These are phyloP conservation scores for Chroicocephalus ridibundus DNA, from an alignment of 2,113 vertebrate genomes.

Conservation along the genomic window DNA sequence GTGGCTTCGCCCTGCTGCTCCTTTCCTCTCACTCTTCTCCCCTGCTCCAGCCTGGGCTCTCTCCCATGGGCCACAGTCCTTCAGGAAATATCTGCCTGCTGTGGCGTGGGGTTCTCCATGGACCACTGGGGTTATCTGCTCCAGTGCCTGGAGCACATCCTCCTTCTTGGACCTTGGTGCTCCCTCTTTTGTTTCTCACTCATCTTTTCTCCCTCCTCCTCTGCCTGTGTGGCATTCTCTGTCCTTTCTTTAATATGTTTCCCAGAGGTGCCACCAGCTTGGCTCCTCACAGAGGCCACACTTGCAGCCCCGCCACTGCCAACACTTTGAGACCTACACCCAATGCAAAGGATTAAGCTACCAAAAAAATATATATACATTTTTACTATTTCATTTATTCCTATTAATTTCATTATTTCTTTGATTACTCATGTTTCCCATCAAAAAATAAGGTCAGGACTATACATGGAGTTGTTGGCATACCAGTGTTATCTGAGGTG, in stretches of 20 bases:
- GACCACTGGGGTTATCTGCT: background rate
- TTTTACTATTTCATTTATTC: background rate
- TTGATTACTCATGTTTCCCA: background rate
- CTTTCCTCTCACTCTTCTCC: background rate
- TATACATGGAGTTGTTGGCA: background rate
- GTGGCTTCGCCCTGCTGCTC: accelerated
- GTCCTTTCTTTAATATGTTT: background rate
- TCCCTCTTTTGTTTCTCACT: background rate
- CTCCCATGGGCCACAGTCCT: background rate
- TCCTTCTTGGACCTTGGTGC: background rate
- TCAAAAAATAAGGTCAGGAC: background rate
- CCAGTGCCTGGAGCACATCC: background rate
- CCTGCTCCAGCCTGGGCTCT: background rate
- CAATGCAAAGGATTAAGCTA: background rate
- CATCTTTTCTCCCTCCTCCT: background rate
- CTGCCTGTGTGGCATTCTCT: background rate
- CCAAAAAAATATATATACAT: background rate
- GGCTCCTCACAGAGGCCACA: background rate
- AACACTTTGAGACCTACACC: background rate
- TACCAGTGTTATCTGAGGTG: background rate
- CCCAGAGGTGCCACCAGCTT: background rate
- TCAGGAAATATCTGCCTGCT: background rate
- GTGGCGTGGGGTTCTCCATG: accelerated
- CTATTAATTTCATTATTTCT: background rate
- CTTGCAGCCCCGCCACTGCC: background rate